Evolutionary conservation across 2,797 vertebrate species (phyloP).

Genomic region (Ceyx erithaca): DNA sequence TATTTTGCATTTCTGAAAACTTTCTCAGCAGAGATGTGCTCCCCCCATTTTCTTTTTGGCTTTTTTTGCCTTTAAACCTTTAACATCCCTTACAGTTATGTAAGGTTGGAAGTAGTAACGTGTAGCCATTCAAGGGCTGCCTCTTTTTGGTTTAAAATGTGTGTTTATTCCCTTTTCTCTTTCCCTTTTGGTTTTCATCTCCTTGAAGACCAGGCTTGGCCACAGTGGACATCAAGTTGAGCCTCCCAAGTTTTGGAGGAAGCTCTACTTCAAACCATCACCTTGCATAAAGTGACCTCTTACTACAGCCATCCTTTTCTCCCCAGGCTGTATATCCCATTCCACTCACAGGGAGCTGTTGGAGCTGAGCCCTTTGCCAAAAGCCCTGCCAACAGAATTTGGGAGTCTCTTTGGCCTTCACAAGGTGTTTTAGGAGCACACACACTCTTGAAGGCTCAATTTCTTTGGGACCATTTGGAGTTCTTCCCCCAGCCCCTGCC

Average conservation of each 20-base stretch:
- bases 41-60: not conserved
- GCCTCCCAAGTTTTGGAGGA: not conserved
- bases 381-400: not conserved
- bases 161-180: not conserved
- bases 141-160: not conserved
- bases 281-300: not conserved
- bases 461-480: slow-evolving; percentile 31
- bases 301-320: slow-evolving; percentile 2
- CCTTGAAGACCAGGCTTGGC: not conserved
- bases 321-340: not conserved
- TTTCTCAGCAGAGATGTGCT: slow-evolving; percentile 4
- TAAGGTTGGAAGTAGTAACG: not conserved
- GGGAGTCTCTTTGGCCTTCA: not conserved
- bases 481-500: not conserved
- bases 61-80: not conserved
- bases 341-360: not conserved
- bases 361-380: not conserved
- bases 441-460: not conserved
- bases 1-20: slow-evolving; percentile 60
- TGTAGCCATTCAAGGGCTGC: not conserved
- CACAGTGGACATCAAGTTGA: accelerated
- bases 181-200: not conserved
- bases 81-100: not conserved
- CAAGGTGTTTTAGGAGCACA: not conserved
- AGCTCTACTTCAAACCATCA: not conserved